Evolutionary conservation across 2,113 vertebrate species (phyloP).

Genomic region (Copsychus sechellarum): DNA sequence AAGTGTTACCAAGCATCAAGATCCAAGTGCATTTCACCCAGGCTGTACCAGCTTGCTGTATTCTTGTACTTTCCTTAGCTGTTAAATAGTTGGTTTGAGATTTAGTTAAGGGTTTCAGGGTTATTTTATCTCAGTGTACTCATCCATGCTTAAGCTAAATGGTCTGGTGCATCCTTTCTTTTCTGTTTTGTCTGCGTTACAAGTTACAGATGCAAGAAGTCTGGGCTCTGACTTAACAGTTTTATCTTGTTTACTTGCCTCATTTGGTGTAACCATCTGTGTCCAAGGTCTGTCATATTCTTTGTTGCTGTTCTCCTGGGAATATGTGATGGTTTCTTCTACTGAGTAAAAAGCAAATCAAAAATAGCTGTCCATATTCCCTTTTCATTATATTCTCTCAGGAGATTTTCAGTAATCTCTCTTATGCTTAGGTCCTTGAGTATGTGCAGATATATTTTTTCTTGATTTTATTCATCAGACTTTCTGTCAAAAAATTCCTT

Average conservation of each 20-base stretch:
- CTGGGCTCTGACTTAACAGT: neutral
- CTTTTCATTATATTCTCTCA: neutral
- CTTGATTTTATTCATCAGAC: neutral
- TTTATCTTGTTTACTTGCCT: conserved; percentile 4
- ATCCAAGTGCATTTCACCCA: neutral
- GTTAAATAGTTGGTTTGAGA: neutral
- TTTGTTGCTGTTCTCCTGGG: neutral
- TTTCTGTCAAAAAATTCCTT: neutral
- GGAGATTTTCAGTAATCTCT: neutral
- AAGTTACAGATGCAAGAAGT: neutral
- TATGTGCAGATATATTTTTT: neutral
- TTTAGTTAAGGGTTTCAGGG: neutral
- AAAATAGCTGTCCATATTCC: neutral
- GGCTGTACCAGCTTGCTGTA: neutral
- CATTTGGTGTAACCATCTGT: neutral
- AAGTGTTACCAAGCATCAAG: neutral
- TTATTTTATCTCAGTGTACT: neutral
- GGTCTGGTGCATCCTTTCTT: neutral
- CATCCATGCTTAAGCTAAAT: neutral
- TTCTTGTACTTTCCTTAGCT: neutral
- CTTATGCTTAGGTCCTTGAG: neutral
- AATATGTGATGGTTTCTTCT: neutral
- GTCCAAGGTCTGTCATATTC: neutral
- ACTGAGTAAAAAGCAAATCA: neutral
- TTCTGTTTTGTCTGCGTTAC: neutral